Base-by-base conservation (phyloP, 2,888 invertebrate species). In the Thereva nobilitata region DNA sequence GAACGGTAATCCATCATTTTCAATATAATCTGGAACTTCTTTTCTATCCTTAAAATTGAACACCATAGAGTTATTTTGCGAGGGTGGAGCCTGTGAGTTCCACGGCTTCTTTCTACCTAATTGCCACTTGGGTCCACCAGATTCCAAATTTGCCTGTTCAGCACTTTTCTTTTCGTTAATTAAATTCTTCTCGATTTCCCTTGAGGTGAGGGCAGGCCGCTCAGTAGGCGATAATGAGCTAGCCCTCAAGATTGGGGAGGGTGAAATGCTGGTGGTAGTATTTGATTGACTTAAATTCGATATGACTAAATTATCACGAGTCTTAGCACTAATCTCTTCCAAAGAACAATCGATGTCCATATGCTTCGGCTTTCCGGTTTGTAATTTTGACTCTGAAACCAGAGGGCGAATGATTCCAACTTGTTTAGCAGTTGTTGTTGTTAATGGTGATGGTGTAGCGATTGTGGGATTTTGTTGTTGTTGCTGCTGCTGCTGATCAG, bases 1-100 rank as follows among this genome's bases (percentile, higher is more conserved):
- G 74, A 89, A 86, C 73, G 89, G 85, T 79, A 89, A 85, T 73
- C 92, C 92, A 83, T 94, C 93, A 82, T 93, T 93, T 79, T 92
- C 92, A 77, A 95, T 91, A 82, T 95, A 93, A 84, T 94, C 92
- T 59, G 94, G 94, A 75, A 93, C 92, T 76, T 91, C 91, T 81
- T 90, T 91, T 76, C 90, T 86, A 81, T 87, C 85, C 72, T 89
- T 90, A 82, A 94, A 95, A 84, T 94, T 92, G 83, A 94, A 94
- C 72, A 93, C 91, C 83, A 93, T 88, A 40, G 88, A 85, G 72
- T 90, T 89, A 73, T 87, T 89, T 76, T 86, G 83, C 72, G 86
- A 83, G 69, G 67, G 69, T 12, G 69, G 45, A 52, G 49, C 67
- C 56, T 67, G 69, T 64, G 64, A 52, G 40, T 52, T 67, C 67